Conservation (phyloP, 92 coral and sea anemone genomes). For the Siderastrea radians region DNA sequence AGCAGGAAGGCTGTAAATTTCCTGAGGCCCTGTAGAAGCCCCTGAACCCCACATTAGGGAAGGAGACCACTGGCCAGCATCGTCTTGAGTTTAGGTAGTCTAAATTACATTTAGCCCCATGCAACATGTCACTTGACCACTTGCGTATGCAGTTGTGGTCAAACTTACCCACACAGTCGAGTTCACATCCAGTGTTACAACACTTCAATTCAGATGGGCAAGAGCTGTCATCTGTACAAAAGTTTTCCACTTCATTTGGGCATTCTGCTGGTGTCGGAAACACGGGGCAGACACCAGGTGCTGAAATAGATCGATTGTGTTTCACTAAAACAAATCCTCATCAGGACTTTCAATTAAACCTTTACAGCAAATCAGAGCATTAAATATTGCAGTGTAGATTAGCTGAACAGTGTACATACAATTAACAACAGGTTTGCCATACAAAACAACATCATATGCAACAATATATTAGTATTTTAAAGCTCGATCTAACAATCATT, state of each 20-base stretch:
- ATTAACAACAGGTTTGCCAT: too few species aligned
- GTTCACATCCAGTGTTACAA: constrained; percentile 69
- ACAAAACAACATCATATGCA: too few species aligned
- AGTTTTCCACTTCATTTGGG: constrained; percentile 53
- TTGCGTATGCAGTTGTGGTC: not conserved
- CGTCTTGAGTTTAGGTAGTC: too few species aligned
- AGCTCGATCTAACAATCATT: too few species aligned
- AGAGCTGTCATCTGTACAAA: constrained; percentile 23
- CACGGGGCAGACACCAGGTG: constrained; percentile 53
- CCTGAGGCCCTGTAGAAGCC: too few species aligned
- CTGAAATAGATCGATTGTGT: not conserved
- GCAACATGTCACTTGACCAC: not conserved
- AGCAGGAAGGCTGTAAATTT: too few species aligned
- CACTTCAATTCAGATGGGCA: constrained; percentile 51
- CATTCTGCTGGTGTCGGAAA: constrained; percentile 46
- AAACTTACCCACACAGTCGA: constrained; percentile 64
- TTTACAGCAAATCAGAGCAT: not conserved
- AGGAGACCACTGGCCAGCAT: too few species aligned
- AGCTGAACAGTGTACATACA: too few species aligned
- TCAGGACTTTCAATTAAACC: not conserved
- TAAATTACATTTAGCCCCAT: too few species aligned
- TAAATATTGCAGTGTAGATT: too few species aligned
- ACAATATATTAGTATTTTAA: too few species aligned
- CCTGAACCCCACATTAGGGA: too few species aligned
- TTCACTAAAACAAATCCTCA: not conserved